phyloP scores from a whole-genome alignment of 2,113 vertebrate species.

The Talpa occidentalis region DNA sequence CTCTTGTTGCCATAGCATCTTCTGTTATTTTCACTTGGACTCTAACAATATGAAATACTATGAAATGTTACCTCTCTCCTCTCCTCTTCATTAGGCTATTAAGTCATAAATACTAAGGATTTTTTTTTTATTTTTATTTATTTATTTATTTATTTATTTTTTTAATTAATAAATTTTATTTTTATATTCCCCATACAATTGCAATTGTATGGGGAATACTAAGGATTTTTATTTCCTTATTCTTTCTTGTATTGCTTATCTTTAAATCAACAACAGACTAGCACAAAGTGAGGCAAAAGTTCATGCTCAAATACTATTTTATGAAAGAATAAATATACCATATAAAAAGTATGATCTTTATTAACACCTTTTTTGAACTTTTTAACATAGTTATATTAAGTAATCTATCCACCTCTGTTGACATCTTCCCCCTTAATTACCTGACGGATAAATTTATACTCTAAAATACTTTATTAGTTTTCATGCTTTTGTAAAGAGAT shows the following conservation, averaged over 20 bases:
- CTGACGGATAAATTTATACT: background rate
- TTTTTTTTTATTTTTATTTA: too few species aligned
- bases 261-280: constrained; percentile 14
- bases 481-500: background rate
- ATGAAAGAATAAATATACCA: background rate
- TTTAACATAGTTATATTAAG: background rate
- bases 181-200: too few species aligned
- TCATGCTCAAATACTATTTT: background rate
- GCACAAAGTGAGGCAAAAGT: background rate
- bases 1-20: background rate
- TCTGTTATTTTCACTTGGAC: background rate
- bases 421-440: background rate
- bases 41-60: background rate
- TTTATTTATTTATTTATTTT: too few species aligned
- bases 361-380: background rate
- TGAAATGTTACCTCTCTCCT: background rate
- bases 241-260: background rate
- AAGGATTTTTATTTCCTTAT: background rate
- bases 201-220: too few species aligned
- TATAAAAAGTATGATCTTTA: background rate
- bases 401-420: background rate
- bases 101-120: background rate
- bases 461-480: background rate
- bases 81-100: background rate
- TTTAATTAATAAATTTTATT: too few species aligned